Evolutionary conservation across 2,797 vertebrate genomes (phyloP).

Genomic region (Mustela erminea): DNA sequence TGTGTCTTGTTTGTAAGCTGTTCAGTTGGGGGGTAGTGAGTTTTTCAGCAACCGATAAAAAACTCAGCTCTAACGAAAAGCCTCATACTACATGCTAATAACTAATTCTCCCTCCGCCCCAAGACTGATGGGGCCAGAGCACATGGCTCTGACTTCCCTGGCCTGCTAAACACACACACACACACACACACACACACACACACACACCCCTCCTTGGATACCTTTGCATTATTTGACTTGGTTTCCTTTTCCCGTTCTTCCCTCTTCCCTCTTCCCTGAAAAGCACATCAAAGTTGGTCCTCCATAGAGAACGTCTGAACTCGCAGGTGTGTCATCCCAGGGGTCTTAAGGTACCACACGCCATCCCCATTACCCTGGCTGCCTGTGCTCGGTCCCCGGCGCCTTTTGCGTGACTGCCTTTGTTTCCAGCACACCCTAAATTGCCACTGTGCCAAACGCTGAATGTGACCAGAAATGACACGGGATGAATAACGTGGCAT

Average conservation of each 20-base stretch:
- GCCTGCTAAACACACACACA: neutral
- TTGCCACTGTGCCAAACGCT: constrained; percentile 79
- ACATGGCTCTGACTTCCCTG: neutral
- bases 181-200: neutral
- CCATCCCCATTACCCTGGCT: constrained; percentile 55
- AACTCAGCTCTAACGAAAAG: neutral
- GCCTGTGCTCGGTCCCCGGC: constrained; percentile 49
- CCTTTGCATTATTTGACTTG: neutral
- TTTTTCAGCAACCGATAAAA: neutral
- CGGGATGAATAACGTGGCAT: constrained; percentile 82
- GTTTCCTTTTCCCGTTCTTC: constrained; percentile 15
- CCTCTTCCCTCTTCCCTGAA: constrained; percentile 31
- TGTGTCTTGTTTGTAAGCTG: neutral
- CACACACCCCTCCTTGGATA: neutral
- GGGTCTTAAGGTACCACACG: neutral
- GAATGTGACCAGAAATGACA: constrained; percentile 84
- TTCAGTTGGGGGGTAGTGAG: neutral
- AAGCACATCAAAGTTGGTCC: constrained; percentile 31
- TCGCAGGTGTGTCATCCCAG: neutral
- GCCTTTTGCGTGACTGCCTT: constrained; percentile 75
- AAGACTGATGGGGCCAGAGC: neutral
- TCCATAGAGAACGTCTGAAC: neutral
- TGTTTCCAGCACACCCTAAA: constrained; percentile 79
- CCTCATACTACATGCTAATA: neutral
- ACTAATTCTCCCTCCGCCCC: neutral